These are phyloP conservation scores for Semaprochilodus insignis DNA, from an alignment of 2,797 vertebrate species.

Conservation along the genomic window DNA sequence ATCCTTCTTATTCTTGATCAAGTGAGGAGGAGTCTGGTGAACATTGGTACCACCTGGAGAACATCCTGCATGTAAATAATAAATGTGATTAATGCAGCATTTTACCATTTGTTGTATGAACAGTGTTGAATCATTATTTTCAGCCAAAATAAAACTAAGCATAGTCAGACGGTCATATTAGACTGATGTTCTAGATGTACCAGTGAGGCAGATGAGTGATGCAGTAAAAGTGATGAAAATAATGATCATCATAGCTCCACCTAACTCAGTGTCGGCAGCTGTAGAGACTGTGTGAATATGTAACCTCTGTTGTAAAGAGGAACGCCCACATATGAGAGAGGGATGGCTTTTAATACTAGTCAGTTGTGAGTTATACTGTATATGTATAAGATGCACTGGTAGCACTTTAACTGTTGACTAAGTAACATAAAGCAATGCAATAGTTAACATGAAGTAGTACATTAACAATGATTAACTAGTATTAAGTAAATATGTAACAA, in stretches of 20 bases:
- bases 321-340: neutral
- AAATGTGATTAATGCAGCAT: neutral
- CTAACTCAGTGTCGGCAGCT: neutral
- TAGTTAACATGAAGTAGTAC: no score
- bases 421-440: no score
- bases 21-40: neutral
- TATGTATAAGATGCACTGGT: no score
- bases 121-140: neutral
- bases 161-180: no score
- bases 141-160: no score
- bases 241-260: conserved; percentile 10
- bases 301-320: neutral
- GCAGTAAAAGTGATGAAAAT: conserved; percentile 14
- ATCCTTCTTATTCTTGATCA: neutral
- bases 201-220: neutral
- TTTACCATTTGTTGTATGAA: neutral
- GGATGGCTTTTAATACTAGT: neutral
- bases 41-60: conserved; percentile 1
- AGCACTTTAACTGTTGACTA: no score
- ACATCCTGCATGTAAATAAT: neutral
- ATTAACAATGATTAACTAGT: no score
- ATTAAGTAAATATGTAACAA: no score
- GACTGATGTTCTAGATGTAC: neutral
- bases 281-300: neutral
- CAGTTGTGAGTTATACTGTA: no score